A percentile compares a stretch with the other conserved stretches of the same genome.
Conservation (phyloP, 2,113 vertebrate genomes). For the Phyllopteryx taeniolatus region DNA sequence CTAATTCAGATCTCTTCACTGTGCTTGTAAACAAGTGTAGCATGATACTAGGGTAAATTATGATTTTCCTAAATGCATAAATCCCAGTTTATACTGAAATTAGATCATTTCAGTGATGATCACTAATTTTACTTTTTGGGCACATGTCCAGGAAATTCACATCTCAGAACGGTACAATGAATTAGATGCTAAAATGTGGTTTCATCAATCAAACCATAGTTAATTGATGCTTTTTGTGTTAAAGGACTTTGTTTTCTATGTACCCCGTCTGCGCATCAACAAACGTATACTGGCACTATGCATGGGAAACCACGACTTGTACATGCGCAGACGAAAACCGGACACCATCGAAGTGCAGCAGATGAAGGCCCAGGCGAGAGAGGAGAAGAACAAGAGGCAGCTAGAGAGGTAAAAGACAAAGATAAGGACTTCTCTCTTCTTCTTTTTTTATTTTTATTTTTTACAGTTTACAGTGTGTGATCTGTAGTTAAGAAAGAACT, state of each 20-base stretch:
- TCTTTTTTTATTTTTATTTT: constrained; percentile 21
- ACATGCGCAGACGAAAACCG: constrained; percentile 94
- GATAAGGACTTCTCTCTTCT: constrained; percentile 12
- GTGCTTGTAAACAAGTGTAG: constrained; percentile 17
- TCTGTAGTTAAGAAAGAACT: constrained; percentile 49
- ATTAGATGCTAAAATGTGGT: background rate
- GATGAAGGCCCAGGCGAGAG: constrained; percentile 97
- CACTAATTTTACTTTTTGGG: background rate
- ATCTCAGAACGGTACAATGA: constrained; percentile 3
- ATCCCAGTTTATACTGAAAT: constrained; percentile 6
- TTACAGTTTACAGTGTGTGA: constrained; percentile 57
- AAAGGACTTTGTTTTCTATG: constrained; percentile 97
- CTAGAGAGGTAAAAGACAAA: constrained; percentile 80
- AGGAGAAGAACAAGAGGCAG: constrained; percentile 94
- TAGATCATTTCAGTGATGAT: background rate
- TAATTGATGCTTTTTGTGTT: constrained; percentile 1
- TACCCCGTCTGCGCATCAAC: constrained; percentile 94
- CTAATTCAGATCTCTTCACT: constrained; percentile 3
- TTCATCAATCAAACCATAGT: constrained; percentile 8
- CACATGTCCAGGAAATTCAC: background rate
- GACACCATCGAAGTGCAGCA: constrained; percentile 99
- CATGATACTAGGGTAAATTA: constrained; percentile 10
- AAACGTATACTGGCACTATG: constrained; percentile 96
- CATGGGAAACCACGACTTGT: constrained; percentile 99
- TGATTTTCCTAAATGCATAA: constrained; percentile 23